A percentile compares a stretch with the other conserved stretches of the same genome.
Evolutionary conservation across 64 coral and sea anemone genomes (phyloP).

Genomic region (Pocillopora verrucosa): DNA sequence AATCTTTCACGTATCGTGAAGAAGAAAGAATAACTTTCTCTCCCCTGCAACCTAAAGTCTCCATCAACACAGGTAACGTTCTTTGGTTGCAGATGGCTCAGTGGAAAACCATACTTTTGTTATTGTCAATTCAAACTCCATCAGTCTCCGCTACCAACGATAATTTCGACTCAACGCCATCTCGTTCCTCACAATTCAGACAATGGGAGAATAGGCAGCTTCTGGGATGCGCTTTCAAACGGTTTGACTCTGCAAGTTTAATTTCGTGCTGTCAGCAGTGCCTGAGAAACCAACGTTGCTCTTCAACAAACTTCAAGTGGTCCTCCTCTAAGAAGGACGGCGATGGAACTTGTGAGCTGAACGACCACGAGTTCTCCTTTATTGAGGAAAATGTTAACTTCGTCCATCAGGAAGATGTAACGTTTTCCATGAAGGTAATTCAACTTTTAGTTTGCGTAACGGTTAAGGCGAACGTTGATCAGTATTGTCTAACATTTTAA

Average conservation of each 20-base stretch:
- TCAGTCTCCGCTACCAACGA: not conserved
- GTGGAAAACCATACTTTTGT: not conserved
- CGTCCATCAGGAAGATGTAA: not conserved
- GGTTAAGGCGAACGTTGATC: too few relatives aligned
- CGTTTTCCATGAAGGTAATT: too few relatives aligned
- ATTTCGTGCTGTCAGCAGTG: not conserved
- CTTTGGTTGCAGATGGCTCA: too few relatives aligned
- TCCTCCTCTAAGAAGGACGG: not conserved
- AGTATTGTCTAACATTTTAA: too few relatives aligned
- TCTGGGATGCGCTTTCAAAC: not conserved
- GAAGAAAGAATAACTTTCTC: too few relatives aligned
- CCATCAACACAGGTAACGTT: too few relatives aligned
- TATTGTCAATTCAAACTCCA: not conserved
- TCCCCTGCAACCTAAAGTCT: too few relatives aligned
- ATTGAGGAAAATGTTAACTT: not conserved
- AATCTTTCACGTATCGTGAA: too few relatives aligned
- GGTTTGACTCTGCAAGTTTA: not conserved
- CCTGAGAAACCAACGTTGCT: not conserved
- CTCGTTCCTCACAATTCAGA: not conserved
- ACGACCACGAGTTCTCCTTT: not conserved
- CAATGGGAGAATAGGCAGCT: not conserved
- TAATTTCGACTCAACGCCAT: not conserved
- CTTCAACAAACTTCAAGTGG: not conserved
- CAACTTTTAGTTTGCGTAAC: too few relatives aligned
- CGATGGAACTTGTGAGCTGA: not conserved